Evolutionary conservation across 2,113 vertebrate species (phyloP).

Genomic region (Proterorhinus semilunaris): DNA sequence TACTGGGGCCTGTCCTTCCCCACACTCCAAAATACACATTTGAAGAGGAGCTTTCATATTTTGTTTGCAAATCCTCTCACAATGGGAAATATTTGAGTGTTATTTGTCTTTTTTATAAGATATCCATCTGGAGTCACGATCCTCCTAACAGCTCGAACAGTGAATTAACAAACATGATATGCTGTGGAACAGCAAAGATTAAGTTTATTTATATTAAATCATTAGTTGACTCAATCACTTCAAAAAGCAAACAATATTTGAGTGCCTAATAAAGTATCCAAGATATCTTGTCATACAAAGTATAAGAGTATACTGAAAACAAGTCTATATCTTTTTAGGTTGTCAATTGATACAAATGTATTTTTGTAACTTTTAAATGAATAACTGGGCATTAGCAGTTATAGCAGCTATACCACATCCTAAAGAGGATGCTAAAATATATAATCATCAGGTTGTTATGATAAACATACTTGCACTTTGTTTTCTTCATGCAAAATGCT

Average conservation of each 20-base stretch:
- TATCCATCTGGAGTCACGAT: slow-evolving; percentile 62
- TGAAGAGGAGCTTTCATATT: slow-evolving; percentile 79
- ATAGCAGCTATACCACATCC: too few species aligned
- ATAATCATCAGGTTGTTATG: neutral
- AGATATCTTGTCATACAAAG: too few species aligned
- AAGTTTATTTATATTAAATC: neutral
- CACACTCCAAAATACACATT: slow-evolving; percentile 72
- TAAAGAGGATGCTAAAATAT: neutral
- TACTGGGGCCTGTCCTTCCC: slow-evolving; percentile 24
- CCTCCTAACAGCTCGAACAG: slow-evolving; percentile 24
- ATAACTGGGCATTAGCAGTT: neutral
- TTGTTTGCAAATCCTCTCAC: slow-evolving; percentile 44
- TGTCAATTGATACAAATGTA: neutral
- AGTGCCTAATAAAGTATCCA: too few species aligned
- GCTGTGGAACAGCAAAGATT: neutral
- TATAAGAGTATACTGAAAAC: too few species aligned
- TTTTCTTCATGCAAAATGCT: too few species aligned
- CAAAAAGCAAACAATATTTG: too few species aligned
- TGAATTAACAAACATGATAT: slow-evolving; percentile 28
- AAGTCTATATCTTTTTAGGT: neutral
- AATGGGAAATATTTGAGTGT: slow-evolving; percentile 52
- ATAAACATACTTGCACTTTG: too few species aligned
- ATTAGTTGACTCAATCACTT: too few species aligned
- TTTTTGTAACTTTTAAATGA: neutral
- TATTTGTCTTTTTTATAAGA: slow-evolving; percentile 63